Conservation (phyloP, 2,888 invertebrate species). For the Phalera bucephala region DNA sequence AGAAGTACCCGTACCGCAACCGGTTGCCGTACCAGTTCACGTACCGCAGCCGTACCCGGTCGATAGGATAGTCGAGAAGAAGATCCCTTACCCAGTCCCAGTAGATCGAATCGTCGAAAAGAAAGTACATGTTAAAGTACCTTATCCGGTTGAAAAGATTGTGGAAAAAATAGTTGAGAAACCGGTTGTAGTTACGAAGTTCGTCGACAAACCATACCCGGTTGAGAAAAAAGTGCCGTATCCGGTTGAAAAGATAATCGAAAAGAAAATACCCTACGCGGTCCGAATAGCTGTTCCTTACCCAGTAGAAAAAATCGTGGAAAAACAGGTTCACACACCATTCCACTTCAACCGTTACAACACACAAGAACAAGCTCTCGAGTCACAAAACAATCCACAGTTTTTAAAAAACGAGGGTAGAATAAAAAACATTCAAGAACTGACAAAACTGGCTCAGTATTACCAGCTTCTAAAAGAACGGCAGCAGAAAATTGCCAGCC, state of each 20-base stretch:
- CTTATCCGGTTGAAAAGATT: constrained; percentile 74
- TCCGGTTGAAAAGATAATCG: constrained; percentile 74
- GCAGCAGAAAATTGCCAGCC: constrained; percentile 15
- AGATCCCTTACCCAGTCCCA: constrained; percentile 68
- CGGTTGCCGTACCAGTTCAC: constrained; percentile 60
- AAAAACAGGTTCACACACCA: constrained; percentile 60
- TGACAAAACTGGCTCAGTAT: constrained; percentile 24
- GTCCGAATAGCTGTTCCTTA: constrained; percentile 81
- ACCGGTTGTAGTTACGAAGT: constrained; percentile 74
- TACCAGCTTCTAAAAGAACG: constrained; percentile 27
- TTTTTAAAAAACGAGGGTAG: constrained; percentile 27
- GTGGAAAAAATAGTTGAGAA: constrained; percentile 83
- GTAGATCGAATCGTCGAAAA: constrained; percentile 76
- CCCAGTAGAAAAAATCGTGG: constrained; percentile 64
- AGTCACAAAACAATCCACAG: constrained; percentile 27
- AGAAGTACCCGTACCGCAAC: constrained; percentile 66
- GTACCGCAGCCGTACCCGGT: constrained; percentile 74
- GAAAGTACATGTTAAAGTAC: constrained; percentile 64
- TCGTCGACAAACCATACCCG: constrained; percentile 71
- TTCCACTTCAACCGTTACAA: constrained; percentile 31
- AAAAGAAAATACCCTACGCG: constrained; percentile 80
- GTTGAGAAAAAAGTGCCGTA: constrained; percentile 74
- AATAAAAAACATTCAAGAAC: constrained; percentile 16
- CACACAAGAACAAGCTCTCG: constrained; percentile 15
- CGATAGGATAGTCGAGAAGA: constrained; percentile 78